phyloP scores from a whole-genome alignment of 2,113 vertebrate species.

The Heliornis fulica region DNA sequence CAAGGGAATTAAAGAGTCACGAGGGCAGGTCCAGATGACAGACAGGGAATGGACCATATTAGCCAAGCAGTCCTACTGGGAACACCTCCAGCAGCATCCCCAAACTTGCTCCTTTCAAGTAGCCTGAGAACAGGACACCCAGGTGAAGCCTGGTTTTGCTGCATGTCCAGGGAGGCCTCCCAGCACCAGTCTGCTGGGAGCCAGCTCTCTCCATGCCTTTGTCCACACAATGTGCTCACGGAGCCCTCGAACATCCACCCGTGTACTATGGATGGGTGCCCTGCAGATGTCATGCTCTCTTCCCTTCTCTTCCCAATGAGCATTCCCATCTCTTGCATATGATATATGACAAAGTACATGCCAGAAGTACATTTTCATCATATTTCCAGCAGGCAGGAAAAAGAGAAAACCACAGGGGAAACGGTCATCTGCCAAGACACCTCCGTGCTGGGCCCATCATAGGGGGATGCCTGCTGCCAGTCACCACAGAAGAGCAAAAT shows the following conservation, averaged over 20 bases:
- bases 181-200: not conserved
- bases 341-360: fast-evolving
- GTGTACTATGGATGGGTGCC: fast-evolving
- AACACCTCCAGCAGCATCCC: not conserved
- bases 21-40: not conserved
- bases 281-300: not conserved
- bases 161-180: not conserved
- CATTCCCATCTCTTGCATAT: not conserved
- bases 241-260: not conserved
- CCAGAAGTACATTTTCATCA: not conserved
- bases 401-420: not conserved
- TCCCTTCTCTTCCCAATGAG: not conserved
- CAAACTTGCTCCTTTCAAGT: not conserved
- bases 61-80: not conserved
- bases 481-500: not conserved
- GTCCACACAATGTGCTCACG: not conserved
- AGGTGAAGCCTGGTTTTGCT: not conserved
- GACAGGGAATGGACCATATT: not conserved
- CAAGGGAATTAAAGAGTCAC: not conserved
- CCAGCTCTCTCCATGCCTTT: not conserved
- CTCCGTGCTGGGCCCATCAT: not conserved
- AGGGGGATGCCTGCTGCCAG: not conserved
- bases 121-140: not conserved
- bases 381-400: not conserved
- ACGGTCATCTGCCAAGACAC: not conserved